Conservation (phyloP, 1,140 invertebrate species). For the Battus philenor region DNA sequence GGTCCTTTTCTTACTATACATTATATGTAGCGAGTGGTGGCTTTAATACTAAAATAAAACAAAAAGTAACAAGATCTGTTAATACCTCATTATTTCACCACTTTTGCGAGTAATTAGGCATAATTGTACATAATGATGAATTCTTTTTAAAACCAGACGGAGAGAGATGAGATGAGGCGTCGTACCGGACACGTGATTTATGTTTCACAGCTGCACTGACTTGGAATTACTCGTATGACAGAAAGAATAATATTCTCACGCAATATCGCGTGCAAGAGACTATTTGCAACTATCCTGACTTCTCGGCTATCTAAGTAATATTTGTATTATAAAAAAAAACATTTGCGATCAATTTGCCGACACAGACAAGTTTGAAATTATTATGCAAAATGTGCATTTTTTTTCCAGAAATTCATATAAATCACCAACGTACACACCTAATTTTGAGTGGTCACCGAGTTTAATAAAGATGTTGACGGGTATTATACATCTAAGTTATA, state of each 20-base stretch:
- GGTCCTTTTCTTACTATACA: too few relatives aligned
- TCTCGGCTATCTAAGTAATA: too few relatives aligned
- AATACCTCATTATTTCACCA: background rate
- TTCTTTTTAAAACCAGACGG: background rate
- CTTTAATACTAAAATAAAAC: background rate
- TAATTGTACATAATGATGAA: background rate
- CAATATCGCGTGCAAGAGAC: conserved; percentile 13
- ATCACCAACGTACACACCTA: too few relatives aligned
- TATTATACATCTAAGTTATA: too few relatives aligned
- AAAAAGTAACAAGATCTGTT: background rate
- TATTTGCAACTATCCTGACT: too few relatives aligned
- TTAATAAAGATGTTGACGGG: too few relatives aligned
- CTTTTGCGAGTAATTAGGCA: background rate
- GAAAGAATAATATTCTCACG: conserved; percentile 1
- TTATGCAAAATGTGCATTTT: too few relatives aligned
- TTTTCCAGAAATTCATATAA: too few relatives aligned
- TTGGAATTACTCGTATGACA: background rate
- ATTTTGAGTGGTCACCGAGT: too few relatives aligned
- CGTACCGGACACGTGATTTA: background rate
- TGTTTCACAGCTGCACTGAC: background rate
- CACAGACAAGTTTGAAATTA: too few relatives aligned
- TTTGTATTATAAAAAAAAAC: too few relatives aligned
- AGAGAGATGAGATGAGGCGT: background rate
- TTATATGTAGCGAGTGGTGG: background rate
- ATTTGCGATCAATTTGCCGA: too few relatives aligned